A percentile compares a stretch with the other conserved stretches of the same genome.
phyloP scores from a whole-genome alignment of 1,140 invertebrate species.

The Aphis craccivora region DNA sequence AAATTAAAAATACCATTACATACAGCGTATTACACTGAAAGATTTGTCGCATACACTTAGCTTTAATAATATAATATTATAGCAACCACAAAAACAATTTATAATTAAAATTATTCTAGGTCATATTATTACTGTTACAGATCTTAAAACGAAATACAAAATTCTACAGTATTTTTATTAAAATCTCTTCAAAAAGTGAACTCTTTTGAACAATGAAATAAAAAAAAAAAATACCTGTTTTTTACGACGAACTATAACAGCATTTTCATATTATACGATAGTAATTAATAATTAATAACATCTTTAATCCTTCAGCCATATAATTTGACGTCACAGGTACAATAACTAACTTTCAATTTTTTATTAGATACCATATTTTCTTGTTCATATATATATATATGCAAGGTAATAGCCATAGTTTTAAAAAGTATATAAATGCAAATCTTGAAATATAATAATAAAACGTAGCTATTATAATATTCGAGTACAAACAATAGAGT shows the following conservation, averaged over 20 bases:
- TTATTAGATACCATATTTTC: background rate
- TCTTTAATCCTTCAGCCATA: too few species aligned
- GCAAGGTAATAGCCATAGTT: background rate
- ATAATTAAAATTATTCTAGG: slow-evolving; percentile 13
- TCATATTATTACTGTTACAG: background rate
- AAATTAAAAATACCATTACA: background rate
- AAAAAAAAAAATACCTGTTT: background rate
- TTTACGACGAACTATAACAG: background rate
- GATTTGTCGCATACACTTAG: background rate
- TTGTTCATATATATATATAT: background rate
- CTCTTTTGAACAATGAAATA: background rate
- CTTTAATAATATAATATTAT: background rate
- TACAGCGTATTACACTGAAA: background rate
- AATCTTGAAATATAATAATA: background rate
- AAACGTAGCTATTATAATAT: slow-evolving; percentile 5
- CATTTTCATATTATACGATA: background rate
- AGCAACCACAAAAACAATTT: background rate
- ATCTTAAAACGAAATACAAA: background rate
- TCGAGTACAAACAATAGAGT: background rate
- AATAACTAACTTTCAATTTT: background rate
- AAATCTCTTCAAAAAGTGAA: background rate
- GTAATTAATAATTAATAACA: background rate
- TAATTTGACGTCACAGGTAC: background rate
- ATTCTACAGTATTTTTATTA: background rate
- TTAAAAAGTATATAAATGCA: background rate